Evolutionary conservation across 2,888 invertebrate species (phyloP).

Genomic region (Automeris io): DNA sequence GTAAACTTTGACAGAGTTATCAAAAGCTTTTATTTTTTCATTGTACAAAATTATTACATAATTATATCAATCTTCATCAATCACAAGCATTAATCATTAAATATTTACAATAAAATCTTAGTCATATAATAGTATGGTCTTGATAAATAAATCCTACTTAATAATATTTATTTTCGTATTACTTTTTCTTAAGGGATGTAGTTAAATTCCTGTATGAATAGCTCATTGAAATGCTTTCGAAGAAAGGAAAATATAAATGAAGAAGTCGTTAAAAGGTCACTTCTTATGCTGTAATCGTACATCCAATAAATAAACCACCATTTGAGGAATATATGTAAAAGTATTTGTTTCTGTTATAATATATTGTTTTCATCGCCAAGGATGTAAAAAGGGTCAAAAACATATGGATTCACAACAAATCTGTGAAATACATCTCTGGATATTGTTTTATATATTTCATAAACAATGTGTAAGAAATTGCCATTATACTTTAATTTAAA

Average conservation of each 20-base stretch:
- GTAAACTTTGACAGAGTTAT: not conserved
- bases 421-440: no score
- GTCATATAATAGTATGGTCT: not conserved
- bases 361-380: no score
- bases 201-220: slow-evolving; percentile 9
- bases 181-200: slow-evolving; percentile 5
- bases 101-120: not conserved
- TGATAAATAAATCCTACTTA: no score
- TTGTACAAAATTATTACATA: no score
- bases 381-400: no score
- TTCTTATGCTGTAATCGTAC: not conserved
- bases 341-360: no score
- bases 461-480: no score
- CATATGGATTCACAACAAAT: no score
- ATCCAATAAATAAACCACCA: not conserved
- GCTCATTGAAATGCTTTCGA: slow-evolving; percentile 1
- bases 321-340: not conserved
- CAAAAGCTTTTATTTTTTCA: not conserved
- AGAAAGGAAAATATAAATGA: not conserved
- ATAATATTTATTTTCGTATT: no score
- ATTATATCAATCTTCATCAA: not conserved
- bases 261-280: not conserved
- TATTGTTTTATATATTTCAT: no score
- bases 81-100: not conserved
- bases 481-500: no score